Evolutionary conservation across 2,888 invertebrate species (phyloP).

Genomic region (Sabatieria punctata): DNA sequence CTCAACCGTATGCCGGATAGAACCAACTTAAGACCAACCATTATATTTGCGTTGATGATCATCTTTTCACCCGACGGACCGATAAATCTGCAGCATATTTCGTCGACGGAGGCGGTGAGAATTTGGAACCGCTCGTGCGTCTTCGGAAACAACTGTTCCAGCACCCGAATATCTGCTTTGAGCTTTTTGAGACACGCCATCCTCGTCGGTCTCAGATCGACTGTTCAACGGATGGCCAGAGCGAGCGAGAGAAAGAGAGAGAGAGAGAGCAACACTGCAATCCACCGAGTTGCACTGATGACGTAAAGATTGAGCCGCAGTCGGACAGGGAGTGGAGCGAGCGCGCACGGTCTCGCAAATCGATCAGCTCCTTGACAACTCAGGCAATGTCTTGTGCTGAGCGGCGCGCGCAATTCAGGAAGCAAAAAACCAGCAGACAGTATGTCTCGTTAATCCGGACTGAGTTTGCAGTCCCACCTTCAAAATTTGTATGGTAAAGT

Average conservation of each 20-base stretch:
- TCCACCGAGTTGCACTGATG: neutral
- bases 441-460: too few species aligned
- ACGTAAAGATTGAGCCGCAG: too few species aligned
- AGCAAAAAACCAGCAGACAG: too few species aligned
- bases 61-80: conserved; percentile 84
- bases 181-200: conserved; percentile 97
- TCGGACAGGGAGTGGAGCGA: too few species aligned
- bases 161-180: conserved; percentile 92
- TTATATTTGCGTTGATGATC: conserved; percentile 94
- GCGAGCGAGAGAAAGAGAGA: neutral
- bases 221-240: neutral
- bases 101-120: conserved; percentile 94
- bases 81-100: conserved; percentile 92
- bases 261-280: neutral
- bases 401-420: too few species aligned
- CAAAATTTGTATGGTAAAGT: too few species aligned
- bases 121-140: conserved; percentile 94
- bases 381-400: too few species aligned
- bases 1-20: neutral
- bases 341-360: too few species aligned
- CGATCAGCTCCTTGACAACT: too few species aligned
- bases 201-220: too few species aligned
- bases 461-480: too few species aligned
- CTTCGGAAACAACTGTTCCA: conserved; percentile 88
- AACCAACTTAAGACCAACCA: conserved; percentile 48